Base-by-base conservation (phyloP, 2,113 vertebrate genomes). In the Eulacestoma nigropectus region DNA sequence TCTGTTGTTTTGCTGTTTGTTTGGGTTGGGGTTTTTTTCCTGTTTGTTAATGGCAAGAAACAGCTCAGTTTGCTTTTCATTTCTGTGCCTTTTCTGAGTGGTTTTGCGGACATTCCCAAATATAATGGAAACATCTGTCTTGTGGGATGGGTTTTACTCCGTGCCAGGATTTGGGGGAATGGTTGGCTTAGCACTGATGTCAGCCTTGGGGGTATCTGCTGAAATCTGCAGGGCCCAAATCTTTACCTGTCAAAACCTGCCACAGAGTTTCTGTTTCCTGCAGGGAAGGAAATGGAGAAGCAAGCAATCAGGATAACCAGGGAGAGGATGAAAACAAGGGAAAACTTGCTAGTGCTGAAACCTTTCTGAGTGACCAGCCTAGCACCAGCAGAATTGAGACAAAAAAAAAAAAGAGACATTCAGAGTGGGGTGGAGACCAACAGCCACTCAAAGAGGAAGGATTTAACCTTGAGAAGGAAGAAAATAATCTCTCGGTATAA, bases 11-110 rank as follows among this genome's bases (percentile, higher is more conserved):
- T 49, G 65, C 42, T 88, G 46, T 37, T 64, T 87, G 55, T 62
- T 87, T 86, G 78, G 53, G 55, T n/a, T 57, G 29, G 29, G 1
- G 7, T 32, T 39, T 29, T 39, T 11, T 7, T 2, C 26, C 46
- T 85, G 7, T 60, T 93, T 95, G 74, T 33, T 79, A 82, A 85
- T 49, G 20, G 70, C 62, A 93, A 83, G 63, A 94, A 94, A 93
- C 74, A 83, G 63, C 42, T 93, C 53, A 19, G n/a, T 74, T 95
- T 83, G 50, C n/a, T 95, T 91, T 84, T 81, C 26, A 80, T 89
- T 83, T 77, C 46, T 44, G 9, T 10, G n/a, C 20, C 33, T 73
- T 73, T 84, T 79, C 57, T 56, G 44, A 15, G 22, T 17, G 53
- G 47, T 64, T 91, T 87, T 72, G 39, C 1, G 42, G 63, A 37